A percentile compares a stretch with the other conserved stretches of the same genome.
These are phyloP conservation scores for Falco concolor DNA, from an alignment of 2,797 vertebrate genomes.

Conservation along the genomic window DNA sequence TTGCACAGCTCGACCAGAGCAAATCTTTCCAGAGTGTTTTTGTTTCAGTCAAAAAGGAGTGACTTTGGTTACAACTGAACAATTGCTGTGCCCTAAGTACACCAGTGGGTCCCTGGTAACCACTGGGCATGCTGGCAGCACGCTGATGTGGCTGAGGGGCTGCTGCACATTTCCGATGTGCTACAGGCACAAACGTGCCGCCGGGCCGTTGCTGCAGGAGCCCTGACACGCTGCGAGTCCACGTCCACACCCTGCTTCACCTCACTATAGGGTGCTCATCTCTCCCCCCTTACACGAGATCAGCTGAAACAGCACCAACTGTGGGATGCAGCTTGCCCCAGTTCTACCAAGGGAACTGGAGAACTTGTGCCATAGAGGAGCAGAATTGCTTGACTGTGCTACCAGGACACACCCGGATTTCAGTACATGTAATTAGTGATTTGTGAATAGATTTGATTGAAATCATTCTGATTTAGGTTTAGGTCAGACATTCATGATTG, in stretches of 20 bases:
- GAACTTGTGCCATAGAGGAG: not conserved
- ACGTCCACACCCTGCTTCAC: not conserved
- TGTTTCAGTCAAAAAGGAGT: not conserved
- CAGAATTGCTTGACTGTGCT: not conserved
- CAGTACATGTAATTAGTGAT: not conserved
- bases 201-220: not conserved
- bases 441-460: not conserved
- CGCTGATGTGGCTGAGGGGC: not conserved
- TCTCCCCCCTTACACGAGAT: not conserved
- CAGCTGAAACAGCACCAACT: not conserved
- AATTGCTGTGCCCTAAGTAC: not conserved
- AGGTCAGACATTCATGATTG: not conserved
- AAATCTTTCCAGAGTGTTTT: not conserved
- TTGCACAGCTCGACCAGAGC: not conserved
- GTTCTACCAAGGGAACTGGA: not conserved
- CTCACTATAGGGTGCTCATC: rapidly evolving
- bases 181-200: rapidly evolving
- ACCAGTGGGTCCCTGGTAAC: not conserved
- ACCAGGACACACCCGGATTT: not conserved
- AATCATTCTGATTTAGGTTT: not conserved
- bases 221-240: rapidly evolving
- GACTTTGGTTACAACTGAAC: not conserved
- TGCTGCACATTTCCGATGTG: rapidly evolving
- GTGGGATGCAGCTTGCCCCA: not conserved
- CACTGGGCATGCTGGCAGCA: rapidly evolving